These are phyloP conservation scores for Oenanthe melanoleuca DNA, from an alignment of 2,113 vertebrate genomes.

Conservation along the genomic window DNA sequence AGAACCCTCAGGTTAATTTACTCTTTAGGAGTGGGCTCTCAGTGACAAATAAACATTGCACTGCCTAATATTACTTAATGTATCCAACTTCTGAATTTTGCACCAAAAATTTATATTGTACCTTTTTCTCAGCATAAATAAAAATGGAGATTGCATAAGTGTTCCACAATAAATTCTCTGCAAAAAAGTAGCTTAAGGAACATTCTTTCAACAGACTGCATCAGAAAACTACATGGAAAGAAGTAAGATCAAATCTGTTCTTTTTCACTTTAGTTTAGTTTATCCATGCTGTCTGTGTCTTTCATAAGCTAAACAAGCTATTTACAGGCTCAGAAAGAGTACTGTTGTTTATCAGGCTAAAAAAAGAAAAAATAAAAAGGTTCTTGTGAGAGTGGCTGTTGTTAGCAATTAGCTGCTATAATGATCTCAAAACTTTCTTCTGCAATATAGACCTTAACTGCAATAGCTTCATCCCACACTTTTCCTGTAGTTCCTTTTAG, in stretches of 20 bases:
- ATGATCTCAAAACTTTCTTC: neutral
- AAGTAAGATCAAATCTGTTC: neutral
- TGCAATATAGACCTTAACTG: neutral
- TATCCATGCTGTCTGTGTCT: neutral
- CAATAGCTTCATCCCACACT: neutral
- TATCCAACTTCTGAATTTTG: neutral
- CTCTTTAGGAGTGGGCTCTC: neutral
- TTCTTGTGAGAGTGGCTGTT: neutral
- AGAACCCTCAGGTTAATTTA: neutral
- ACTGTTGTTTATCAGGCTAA: neutral
- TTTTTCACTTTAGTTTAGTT: neutral
- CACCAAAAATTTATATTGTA: neutral
- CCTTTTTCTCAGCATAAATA: neutral
- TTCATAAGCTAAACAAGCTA: neutral
- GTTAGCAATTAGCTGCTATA: neutral
- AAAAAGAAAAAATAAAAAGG: neutral
- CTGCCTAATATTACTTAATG: neutral
- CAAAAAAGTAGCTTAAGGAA: neutral
- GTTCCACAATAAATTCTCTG: neutral
- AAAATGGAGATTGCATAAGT: neutral
- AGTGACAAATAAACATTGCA: neutral
- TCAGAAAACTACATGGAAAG: neutral
- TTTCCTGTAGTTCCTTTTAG: neutral
- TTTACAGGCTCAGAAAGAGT: neutral
- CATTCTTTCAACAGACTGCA: neutral